These are phyloP conservation scores for Datnioides undecimradiatus DNA, from an alignment of 2,113 vertebrate species.

Conservation along the genomic window DNA sequence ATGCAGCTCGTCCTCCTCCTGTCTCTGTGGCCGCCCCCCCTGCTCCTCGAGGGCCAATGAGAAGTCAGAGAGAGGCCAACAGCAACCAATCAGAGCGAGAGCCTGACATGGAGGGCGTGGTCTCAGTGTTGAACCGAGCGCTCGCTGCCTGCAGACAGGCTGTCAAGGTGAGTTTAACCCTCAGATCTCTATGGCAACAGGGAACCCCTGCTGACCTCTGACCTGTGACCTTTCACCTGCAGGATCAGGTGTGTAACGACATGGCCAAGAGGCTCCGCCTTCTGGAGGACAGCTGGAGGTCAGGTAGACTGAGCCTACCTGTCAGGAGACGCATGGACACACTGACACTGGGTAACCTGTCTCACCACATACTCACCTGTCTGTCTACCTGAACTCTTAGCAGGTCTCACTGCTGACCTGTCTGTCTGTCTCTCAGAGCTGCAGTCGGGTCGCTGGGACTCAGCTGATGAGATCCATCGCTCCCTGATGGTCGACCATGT, in stretches of 20 bases:
- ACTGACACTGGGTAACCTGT: constrained; percentile 86
- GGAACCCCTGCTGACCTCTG: neutral
- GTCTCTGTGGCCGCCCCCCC: constrained; percentile 30
- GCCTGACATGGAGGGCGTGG: constrained; percentile 78
- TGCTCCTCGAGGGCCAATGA: constrained; percentile 30
- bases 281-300: constrained; percentile 89
- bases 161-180: constrained; percentile 80
- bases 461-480: constrained; percentile 92
- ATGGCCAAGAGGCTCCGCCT: constrained; percentile 88
- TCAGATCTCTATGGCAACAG: neutral
- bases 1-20: constrained; percentile 38
- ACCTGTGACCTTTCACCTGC: constrained; percentile 42
- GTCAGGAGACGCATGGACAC: constrained; percentile 90
- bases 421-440: constrained; percentile 83
- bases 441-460: constrained; percentile 85
- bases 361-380: neutral
- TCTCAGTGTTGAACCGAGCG: constrained; percentile 81
- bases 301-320: constrained; percentile 87
- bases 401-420: neutral
- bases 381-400: neutral
- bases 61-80: neutral
- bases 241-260: constrained; percentile 95
- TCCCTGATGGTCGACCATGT: constrained; percentile 96
- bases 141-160: constrained; percentile 83
- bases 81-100: constrained; percentile 71